Evolutionary conservation across 2,113 vertebrate genomes (phyloP), one percentile per base, ranked within the genome.

Genomic region (Macheiramphus alcinus): DNA sequence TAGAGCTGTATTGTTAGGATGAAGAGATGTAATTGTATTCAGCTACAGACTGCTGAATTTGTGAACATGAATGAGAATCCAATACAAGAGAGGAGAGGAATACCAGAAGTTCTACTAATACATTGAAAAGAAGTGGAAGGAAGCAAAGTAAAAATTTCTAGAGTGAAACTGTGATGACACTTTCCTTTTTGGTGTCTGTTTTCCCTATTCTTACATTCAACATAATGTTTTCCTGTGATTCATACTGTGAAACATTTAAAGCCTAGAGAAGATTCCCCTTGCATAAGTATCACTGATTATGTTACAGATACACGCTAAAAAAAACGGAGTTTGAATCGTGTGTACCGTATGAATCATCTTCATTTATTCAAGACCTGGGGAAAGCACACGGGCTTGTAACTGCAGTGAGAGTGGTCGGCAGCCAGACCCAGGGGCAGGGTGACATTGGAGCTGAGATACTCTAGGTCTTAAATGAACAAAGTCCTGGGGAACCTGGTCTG

Each of bases 301-400:
- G 7, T 48, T 89, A 74, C 80, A 86, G 31, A 72, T 47, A 63
- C 34, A 50, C 20, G 14, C 19, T 63, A 66, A 40, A 36, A 75
- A 75, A 68, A 71, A 27, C 5, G 6, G 82, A 25, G 2, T 66
- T 73, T 88, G 45, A 75, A 38, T 92, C 12, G 25, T 13, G 10
- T 0, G 0, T 81, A 62, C 11, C 0, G 0, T 23, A 40, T 47
- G 21, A 84, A 76, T 74, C 12, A 53, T 53, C 12, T 58, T 72
- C 1, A 13, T 32, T 13, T 13, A 34, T 63, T 45, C 43, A 55
- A 38, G 58, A 42, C 17, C 13, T 26, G 16, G 15, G 45, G 13
- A 48, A 88, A 81, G 48, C 32, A 58, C 18, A 12, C 0, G 4
- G 38, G 23, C 34, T 74, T 17, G 20, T 32, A 74, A 53, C 23